A percentile compares a stretch with the other conserved stretches of the same genome.
phyloP scores from a whole-genome alignment of 2,888 invertebrate species.

The Taphrorychus bicolor region DNA sequence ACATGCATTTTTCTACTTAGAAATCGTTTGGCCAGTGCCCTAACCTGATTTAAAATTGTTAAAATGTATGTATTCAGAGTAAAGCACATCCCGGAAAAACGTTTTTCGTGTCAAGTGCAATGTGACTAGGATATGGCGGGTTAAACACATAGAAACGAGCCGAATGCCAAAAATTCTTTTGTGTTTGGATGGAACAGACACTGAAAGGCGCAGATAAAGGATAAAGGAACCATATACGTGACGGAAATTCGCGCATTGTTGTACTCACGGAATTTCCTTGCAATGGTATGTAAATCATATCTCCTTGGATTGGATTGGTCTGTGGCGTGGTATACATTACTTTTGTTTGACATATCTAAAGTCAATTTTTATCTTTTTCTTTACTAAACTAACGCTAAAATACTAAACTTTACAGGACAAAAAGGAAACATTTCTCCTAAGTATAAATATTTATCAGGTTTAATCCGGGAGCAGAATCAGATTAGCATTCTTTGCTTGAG shows the following conservation, averaged over 20 bases:
- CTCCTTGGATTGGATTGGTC: neutral
- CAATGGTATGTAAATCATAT: neutral
- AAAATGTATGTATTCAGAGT: neutral
- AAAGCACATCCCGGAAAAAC: neutral
- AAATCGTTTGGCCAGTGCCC: no score
- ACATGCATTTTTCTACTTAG: no score
- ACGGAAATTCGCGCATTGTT: neutral
- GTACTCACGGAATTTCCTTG: neutral
- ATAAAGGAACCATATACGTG: neutral
- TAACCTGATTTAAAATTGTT: no score
- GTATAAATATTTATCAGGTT: slow-evolving; percentile 7
- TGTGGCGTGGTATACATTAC: neutral
- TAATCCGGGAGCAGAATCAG: neutral
- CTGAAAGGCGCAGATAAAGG: neutral
- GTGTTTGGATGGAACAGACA: neutral
- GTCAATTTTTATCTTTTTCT: no score
- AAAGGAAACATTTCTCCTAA: neutral
- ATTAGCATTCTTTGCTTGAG: slow-evolving; percentile 9
- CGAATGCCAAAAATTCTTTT: neutral
- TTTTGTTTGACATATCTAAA: no score
- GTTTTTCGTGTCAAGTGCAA: neutral
- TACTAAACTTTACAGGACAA: neutral
- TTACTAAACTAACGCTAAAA: no score
- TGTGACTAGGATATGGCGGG: neutral
- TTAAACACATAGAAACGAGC: neutral